These are phyloP conservation scores for Quiscalus mexicanus DNA, from an alignment of 2,113 vertebrate species.

Conservation along the genomic window DNA sequence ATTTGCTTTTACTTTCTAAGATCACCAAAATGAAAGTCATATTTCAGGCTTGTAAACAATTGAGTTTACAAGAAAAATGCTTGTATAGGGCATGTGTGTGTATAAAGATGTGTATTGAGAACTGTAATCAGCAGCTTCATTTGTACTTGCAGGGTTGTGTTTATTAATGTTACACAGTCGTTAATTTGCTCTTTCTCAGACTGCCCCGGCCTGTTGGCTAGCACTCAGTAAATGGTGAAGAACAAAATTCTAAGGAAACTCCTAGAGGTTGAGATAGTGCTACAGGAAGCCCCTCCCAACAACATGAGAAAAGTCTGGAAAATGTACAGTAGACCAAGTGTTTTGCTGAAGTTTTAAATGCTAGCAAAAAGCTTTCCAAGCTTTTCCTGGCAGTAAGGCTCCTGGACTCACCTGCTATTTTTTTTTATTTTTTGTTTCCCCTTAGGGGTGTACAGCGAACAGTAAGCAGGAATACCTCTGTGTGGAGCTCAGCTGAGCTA, in stretches of 20 bases:
- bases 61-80: constrained; percentile 19
- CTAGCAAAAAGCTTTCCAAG: background rate
- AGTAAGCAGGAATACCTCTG: background rate
- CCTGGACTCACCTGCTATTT: background rate
- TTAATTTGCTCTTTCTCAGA: background rate
- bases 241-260: background rate
- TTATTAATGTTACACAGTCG: background rate
- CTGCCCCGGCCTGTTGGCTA: background rate
- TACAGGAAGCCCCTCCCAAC: background rate
- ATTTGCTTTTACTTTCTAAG: constrained; percentile 29
- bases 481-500: background rate
- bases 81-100: background rate
- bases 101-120: background rate
- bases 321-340: background rate
- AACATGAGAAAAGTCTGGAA: background rate
- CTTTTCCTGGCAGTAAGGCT: background rate
- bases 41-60: constrained; percentile 44
- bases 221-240: background rate
- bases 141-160: background rate
- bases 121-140: background rate
- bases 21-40: constrained; percentile 43
- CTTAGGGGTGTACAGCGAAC: background rate
- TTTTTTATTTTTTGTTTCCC: background rate
- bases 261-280: background rate
- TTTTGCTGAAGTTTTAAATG: background rate